Evolutionary conservation across 2,888 invertebrate species (phyloP).

Genomic region (Dasysyrphus albostriatus): DNA sequence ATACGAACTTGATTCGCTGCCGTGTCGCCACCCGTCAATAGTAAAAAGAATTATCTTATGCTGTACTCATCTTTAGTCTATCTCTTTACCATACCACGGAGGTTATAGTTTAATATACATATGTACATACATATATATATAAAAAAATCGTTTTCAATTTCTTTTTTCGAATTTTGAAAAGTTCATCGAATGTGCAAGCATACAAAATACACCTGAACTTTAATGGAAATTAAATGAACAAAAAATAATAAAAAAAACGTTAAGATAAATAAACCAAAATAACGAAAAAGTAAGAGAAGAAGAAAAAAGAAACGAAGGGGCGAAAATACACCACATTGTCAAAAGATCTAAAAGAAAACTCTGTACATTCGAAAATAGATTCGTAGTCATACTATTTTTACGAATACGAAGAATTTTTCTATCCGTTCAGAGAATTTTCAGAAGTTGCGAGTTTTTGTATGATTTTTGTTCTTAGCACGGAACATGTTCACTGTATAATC

Average conservation of each 20-base stretch:
- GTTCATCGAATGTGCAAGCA: constrained; percentile 65
- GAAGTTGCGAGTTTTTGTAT: constrained; percentile 55
- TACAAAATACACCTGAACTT: constrained; percentile 68
- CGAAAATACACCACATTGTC: constrained; percentile 50
- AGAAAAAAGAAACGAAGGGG: constrained; percentile 22
- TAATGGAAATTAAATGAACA: constrained; percentile 59
- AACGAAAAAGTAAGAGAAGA: constrained; percentile 19
- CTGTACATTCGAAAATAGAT: constrained; percentile 70
- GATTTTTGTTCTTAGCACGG: constrained; percentile 50
- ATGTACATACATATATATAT: background rate
- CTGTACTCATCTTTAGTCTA: constrained; percentile 73
- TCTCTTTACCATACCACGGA: constrained; percentile 22
- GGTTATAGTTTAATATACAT: constrained; percentile 5
- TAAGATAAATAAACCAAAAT: constrained; percentile 32
- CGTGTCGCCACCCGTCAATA: constrained; percentile 22
- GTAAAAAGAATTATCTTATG: constrained; percentile 31
- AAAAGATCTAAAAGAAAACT: constrained; percentile 58
- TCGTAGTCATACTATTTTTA: constrained; percentile 73
- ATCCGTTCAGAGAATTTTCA: constrained; percentile 66
- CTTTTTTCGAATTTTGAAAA: constrained; percentile 43
- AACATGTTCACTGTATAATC: constrained; percentile 20
- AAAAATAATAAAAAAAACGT: constrained; percentile 13
- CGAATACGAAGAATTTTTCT: constrained; percentile 68
- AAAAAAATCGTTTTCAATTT: background rate
- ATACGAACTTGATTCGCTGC: constrained; percentile 57